Percentiles rank a stretch among this genome's conserved stretches.
Evolutionary conservation across 1,140 invertebrate genomes (phyloP).

Genomic region (Pinna nobilis): DNA sequence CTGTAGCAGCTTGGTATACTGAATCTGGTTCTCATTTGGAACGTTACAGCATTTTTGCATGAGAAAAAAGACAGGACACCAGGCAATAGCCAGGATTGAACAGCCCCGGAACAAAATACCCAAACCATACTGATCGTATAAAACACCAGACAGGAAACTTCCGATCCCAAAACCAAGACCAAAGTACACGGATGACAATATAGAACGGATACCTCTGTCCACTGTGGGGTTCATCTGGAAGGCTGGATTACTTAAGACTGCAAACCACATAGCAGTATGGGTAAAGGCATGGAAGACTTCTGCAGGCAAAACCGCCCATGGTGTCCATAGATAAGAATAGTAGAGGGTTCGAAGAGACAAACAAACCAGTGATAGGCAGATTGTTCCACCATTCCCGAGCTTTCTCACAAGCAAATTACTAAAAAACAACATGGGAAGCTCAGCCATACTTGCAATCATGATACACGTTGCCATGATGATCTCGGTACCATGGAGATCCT

Average conservation of each 20-base stretch:
- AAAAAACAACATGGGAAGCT: constrained; percentile 67
- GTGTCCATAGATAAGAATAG: constrained; percentile 64
- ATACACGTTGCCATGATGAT: constrained; percentile 65
- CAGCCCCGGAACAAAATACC: constrained; percentile 59
- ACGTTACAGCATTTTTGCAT: constrained; percentile 60
- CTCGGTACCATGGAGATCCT: constrained; percentile 66
- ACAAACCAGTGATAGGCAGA: constrained; percentile 55
- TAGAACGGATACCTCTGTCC: constrained; percentile 63
- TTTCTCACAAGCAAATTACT: constrained; percentile 58
- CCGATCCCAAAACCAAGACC: constrained; percentile 67
- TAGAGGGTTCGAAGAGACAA: constrained; percentile 57
- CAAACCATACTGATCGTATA: constrained; percentile 60
- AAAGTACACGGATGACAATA: constrained; percentile 68
- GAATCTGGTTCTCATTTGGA: constrained; percentile 53
- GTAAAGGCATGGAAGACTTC: constrained; percentile 67
- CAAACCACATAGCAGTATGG: constrained; percentile 69
- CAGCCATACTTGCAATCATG: constrained; percentile 58
- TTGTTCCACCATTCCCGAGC: constrained; percentile 58
- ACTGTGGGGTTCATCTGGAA: constrained; percentile 64
- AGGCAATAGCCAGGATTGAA: constrained; percentile 52
- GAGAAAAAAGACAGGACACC: constrained; percentile 62
- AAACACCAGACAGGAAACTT: constrained; percentile 59
- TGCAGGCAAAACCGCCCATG: constrained; percentile 66
- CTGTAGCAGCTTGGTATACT: constrained; percentile 62
- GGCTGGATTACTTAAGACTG: constrained; percentile 64